Base-by-base conservation (phyloP, 2,113 vertebrate species). In the Cryptotis parvus region DNA sequence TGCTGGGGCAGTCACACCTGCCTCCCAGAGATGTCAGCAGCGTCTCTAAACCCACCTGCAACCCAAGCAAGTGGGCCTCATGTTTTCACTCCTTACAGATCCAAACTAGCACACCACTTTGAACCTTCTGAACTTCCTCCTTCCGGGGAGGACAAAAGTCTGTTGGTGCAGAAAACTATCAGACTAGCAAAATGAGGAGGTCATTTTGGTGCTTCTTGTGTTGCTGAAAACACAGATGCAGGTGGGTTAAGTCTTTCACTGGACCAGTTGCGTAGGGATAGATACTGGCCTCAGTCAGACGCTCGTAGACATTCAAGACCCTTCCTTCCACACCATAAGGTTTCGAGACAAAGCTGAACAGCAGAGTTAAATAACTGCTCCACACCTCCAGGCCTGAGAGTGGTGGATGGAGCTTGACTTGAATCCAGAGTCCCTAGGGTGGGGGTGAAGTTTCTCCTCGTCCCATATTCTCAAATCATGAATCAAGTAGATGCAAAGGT, bases 21-120 rank as follows among this genome's bases (percentile, higher is more conserved):
- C 81, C 61, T 39, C 41, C 61, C 2, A 31, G 29, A 55, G 77
- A 15, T 7, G 63, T 45, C 81, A 49, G 65, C 29, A 10, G 65
- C n/a, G n/a, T n/a, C n/a, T n/a, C n/a, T n/a, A n/a, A n/a, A n/a
- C 78, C 55, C 20, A 58, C 20, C 55, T 18, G 16, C 37, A 33
- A 31, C 77, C 55, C 3, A 4, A 79, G 93, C 20, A 2, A 95
- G 61, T 88, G 55, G 45, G 89, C 96, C 95, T 93, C 92, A 81
- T 95, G 95, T 91, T 18, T 91, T 86, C 84, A 93, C 77, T 95
- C 85, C 61, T 85, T 93, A 76, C 66, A 78, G n/a, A 61, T 65
- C 52, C 35, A 76, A 90, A 63, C 1, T 2, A 66, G 31, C 22
- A 52, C 91, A 77, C 91, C 73, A 6, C 84, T 6, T 20, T 76